Evolutionary conservation across 2,113 vertebrate species (phyloP).

Genomic region (Arvicanthis niloticus): DNA sequence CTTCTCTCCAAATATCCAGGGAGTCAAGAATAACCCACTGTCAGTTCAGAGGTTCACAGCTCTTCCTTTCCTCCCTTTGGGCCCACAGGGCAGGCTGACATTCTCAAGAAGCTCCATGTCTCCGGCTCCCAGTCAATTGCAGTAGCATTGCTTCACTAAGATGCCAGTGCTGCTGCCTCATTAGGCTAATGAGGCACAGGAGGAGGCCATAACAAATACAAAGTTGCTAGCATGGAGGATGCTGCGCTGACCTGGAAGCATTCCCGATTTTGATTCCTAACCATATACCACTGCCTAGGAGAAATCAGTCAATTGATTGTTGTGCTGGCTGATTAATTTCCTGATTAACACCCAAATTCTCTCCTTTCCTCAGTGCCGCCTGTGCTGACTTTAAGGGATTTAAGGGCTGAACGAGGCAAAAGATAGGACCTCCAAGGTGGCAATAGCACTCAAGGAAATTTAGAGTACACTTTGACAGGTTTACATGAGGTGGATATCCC

Average conservation of each 20-base stretch:
- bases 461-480: not conserved
- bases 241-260: not conserved
- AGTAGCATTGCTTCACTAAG: not conserved
- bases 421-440: not conserved
- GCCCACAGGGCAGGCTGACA: not conserved
- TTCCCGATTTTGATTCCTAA: not conserved
- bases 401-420: not conserved
- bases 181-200: not conserved
- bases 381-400: not conserved
- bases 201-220: not conserved
- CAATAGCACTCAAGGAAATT: not conserved
- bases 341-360: not conserved
- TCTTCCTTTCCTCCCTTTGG: not conserved
- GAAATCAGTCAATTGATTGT: not conserved
- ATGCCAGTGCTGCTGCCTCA: not conserved
- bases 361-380: not conserved
- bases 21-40: not conserved
- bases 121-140: not conserved
- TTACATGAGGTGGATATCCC: not conserved
- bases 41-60: not conserved
- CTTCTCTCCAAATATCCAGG: not conserved
- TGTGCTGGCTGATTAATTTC: not conserved
- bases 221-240: not conserved
- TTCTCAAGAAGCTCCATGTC: not conserved
- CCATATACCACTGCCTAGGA: too few species aligned